Base-by-base conservation (phyloP, 2,888 invertebrate species). In the Callyntrura guangdongensis region DNA sequence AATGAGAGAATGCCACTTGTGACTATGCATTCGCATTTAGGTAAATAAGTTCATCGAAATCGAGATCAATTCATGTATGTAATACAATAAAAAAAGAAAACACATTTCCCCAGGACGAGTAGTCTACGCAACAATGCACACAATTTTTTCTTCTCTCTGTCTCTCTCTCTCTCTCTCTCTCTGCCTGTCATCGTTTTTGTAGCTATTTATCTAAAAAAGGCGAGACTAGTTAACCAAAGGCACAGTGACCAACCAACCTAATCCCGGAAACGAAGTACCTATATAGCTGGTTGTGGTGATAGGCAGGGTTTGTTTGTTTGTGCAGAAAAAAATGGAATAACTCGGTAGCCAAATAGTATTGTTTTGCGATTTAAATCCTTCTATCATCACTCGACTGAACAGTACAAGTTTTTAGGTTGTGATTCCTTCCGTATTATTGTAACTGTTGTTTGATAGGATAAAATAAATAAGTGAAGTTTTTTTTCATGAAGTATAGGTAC, bases 221-320 rank as follows among this genome's bases (percentile, higher is more conserved):
- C 36, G 36, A n/a, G n/a, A 36, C 36, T 36, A 6, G 3, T 36
- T 17, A 17, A 69, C 11, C 20, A 53, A 77, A 77, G 61, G 53
- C 45, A 67, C 27, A 69, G 69, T 81, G 81, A 87, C 87, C 87
- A 87, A 87, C 87, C 45, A 81, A 72, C 81, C 69, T 81, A 87
- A 81, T 87, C 87, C 87, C 81, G 87, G 87, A 87, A 87, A 87
- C 67, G 53, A 0, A 74, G 45, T 36, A 36, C 11, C 14, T 25
- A 45, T 59, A 1, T 59, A n/a, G 3, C 59, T 2, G 17, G 14
- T 25, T 69, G 69, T 69, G n/a, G n/a, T n/a, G n/a, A n/a, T n/a
- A n/a, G n/a, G n/a, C n/a, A n/a, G n/a, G n/a, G 11, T 25, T 14
- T 12, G 69, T n/a, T 53, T 49, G 36, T 36, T 17, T n/a, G 17